Percentiles rank a stretch among this genome's conserved stretches.
Conservation (phyloP, 2,113 vertebrate genomes). For the Polyodon spathula region DNA sequence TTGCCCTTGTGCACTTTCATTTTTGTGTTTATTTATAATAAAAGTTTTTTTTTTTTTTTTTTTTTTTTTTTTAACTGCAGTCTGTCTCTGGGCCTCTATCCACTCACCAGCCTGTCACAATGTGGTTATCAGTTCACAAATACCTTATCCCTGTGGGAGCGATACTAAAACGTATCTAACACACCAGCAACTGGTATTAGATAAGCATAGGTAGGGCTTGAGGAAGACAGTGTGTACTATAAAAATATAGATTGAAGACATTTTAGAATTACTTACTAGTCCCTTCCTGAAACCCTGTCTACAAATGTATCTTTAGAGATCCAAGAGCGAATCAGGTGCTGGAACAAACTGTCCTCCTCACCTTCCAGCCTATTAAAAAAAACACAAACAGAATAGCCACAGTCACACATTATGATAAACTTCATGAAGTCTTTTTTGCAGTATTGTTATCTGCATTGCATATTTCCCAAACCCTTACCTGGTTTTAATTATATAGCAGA, state of each 20-base stretch:
- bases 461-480: too few species aligned
- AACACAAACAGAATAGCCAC: background rate
- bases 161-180: background rate
- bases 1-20: too few species aligned
- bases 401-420: too few species aligned
- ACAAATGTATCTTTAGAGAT: background rate
- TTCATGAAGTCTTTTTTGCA: too few species aligned
- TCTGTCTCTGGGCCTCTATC: too few species aligned
- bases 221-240: background rate
- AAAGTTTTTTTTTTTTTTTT: too few species aligned
- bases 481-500: too few species aligned
- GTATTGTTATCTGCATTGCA: too few species aligned
- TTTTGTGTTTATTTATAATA: too few species aligned
- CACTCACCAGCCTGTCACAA: too few species aligned
- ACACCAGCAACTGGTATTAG: background rate
- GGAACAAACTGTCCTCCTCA: background rate
- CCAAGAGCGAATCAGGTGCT: background rate
- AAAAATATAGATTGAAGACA: background rate
- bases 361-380: background rate
- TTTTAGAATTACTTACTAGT: slow-evolving; percentile 3
- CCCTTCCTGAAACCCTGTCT: background rate
- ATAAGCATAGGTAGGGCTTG: background rate
- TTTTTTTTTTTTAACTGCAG: too few species aligned
- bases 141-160: background rate
- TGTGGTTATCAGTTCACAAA: background rate